Conservation (phyloP, 2,888 invertebrate genomes). For the Calameuta filiformis region DNA sequence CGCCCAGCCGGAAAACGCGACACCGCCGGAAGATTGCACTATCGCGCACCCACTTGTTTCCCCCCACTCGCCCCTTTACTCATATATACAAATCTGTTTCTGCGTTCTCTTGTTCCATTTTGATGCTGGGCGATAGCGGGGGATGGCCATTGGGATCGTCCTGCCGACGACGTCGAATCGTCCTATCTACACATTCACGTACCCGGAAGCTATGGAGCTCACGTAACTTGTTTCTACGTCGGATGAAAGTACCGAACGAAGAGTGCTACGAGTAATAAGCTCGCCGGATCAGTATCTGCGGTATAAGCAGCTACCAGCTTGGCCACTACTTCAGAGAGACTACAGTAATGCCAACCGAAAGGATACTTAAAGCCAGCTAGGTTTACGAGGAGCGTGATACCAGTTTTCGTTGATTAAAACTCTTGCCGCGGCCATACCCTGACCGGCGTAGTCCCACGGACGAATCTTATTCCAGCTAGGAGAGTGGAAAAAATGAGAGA, state of each 20-base stretch:
- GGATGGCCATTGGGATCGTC: neutral
- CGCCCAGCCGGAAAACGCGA: slow-evolving; percentile 58
- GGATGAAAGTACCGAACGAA: neutral
- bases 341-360: neutral
- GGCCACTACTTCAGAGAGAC: neutral
- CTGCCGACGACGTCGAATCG: neutral
- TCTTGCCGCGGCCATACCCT: slow-evolving; percentile 20
- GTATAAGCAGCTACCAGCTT: neutral
- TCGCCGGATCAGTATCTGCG: neutral
- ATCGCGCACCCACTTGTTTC: slow-evolving; percentile 58
- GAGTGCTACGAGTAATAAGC: neutral
- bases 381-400: slow-evolving; percentile 32
- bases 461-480: slow-evolving; percentile 5
- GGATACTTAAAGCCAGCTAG: neutral
- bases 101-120: slow-evolving; percentile 1
- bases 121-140: neutral
- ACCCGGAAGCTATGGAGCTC: neutral
- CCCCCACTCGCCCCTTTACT: slow-evolving; percentile 23
- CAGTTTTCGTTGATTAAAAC: slow-evolving; percentile 52
- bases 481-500: slow-evolving; percentile 7
- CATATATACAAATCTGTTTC: slow-evolving; percentile 50
- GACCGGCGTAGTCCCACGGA: neutral
- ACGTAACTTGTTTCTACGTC: neutral
- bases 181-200: neutral
- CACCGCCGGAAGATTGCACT: slow-evolving; percentile 60